phyloP scores from a whole-genome alignment of 2,113 vertebrate genomes.

The Panthera uncia region DNA sequence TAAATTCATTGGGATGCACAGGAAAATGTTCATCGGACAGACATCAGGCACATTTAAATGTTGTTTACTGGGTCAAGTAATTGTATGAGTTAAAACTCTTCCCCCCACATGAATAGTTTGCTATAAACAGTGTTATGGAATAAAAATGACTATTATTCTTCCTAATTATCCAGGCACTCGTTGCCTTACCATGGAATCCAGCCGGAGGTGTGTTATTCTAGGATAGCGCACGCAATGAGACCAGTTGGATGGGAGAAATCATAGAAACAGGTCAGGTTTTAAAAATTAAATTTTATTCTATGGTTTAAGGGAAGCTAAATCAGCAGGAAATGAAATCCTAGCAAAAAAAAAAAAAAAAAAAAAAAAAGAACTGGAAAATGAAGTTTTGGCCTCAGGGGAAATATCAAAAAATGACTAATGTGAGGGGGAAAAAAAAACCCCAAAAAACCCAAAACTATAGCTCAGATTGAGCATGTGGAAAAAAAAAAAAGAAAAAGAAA shows the following conservation, averaged over 20 bases:
- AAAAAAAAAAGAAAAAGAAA: not conserved
- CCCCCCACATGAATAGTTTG: accelerated
- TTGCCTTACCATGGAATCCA: not conserved
- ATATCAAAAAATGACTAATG: slow-evolving; percentile 31
- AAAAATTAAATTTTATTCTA: not conserved
- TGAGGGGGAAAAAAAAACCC: not conserved
- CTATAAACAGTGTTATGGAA: not conserved
- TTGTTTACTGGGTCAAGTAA: not conserved
- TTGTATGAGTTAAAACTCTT: not conserved
- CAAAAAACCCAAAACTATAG: not conserved
- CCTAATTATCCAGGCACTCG: not conserved
- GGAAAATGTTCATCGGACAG: not conserved
- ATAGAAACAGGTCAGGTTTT: not conserved
- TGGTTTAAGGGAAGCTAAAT: not conserved
- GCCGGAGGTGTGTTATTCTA: not conserved
- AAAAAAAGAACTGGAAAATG: slow-evolving; percentile 1
- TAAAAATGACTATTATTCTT: not conserved
- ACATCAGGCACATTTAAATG: not conserved
- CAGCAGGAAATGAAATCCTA: slow-evolving; percentile 35
- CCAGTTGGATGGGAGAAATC: not conserved
- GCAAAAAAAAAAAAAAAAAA: not conserved
- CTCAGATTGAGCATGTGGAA: not conserved
- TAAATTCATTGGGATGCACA: no score
- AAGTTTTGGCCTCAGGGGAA: slow-evolving; percentile 36
- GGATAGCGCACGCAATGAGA: not conserved